Evolutionary conservation across 2,113 vertebrate genomes (phyloP), one percentile per base, ranked within the genome.

Genomic region (Callopanchax toddi): DNA sequence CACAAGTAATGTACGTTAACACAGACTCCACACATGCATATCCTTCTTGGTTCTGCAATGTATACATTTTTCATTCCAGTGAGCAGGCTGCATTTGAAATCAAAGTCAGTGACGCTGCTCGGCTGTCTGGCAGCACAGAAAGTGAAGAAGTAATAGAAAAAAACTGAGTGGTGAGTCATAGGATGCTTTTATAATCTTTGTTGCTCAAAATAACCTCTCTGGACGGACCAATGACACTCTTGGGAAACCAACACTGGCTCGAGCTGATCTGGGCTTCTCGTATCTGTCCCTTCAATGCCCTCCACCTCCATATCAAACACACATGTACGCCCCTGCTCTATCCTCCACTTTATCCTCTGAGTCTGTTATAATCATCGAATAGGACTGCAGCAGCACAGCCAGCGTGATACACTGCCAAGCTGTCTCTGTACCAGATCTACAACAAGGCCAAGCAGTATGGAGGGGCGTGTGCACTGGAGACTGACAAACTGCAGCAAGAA

Each of bases 11-110:
- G 76, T 36, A 40, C 18, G 32, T 39, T 54, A 45, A 39, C 16
- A n/a, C 50, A 56, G 29, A 11, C 67, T 40, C 65, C 8, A 25
- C 63, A 50, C 62, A 76, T 59, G 60, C 63, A 79, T 70, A 81
- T 79, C 45, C 26, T 68, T 76, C 64, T 70, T 56, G 72, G 26
- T 83, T 91, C 76, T 91, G 88, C 90, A 75, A 87, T 88, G 79
- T 84, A 77, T 86, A 87, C 87, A 87, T 86, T 90, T 90, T 90
- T 91, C 79, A 87, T 88, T 73, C 74, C 77, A 71, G 81, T 71
- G 83, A 85, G 74, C 57, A 71, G 39, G 62, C 78, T 83, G 86
- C 78, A 86, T 90, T 86, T 59, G 44, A 84, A 90, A 89, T 90
- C 83, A 90, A 87, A 85, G 75, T 65, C 53, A 60, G 82, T 73